A percentile compares a stretch with the other conserved stretches of the same genome.
These are phyloP conservation scores for Melanostoma scalare DNA, from an alignment of 2,888 invertebrate genomes.

Conservation along the genomic window DNA sequence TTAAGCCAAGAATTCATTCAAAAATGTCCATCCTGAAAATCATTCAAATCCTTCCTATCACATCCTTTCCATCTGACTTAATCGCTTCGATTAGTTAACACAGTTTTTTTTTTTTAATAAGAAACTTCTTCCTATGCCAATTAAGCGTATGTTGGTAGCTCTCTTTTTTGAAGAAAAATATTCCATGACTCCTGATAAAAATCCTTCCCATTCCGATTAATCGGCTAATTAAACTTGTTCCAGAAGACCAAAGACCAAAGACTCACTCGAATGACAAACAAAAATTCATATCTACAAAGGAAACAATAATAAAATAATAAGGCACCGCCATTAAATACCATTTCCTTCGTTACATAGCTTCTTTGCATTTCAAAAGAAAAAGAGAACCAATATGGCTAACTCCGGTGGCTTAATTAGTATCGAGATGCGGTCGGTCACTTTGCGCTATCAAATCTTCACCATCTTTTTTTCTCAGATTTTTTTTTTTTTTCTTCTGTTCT, in stretches of 20 bases:
- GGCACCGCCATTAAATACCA: constrained; percentile 63
- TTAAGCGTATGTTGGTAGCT: constrained; percentile 72
- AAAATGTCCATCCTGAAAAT: constrained; percentile 35
- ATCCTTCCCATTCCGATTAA: constrained; percentile 69
- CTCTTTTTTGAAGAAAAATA: constrained; percentile 25
- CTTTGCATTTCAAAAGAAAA: constrained; percentile 17
- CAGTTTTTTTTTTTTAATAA: background rate
- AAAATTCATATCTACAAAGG: constrained; percentile 51
- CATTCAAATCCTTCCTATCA: constrained; percentile 54
- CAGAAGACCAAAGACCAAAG: background rate
- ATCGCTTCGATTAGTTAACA: constrained; percentile 65
- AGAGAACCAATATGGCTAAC: constrained; percentile 40
- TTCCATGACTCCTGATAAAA: constrained; percentile 62
- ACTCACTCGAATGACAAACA: background rate
- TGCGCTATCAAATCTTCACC: constrained; percentile 68
- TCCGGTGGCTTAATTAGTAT: constrained; percentile 73
- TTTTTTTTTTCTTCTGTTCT: background rate
- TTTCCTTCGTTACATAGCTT: constrained; percentile 4
- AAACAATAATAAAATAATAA: constrained; percentile 62
- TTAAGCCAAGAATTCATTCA: constrained; percentile 47
- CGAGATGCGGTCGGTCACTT: constrained; percentile 66
- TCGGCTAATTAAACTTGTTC: constrained; percentile 62
- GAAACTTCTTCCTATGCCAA: constrained; percentile 47
- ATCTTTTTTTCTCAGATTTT: constrained; percentile 44
- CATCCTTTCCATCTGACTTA: constrained; percentile 55